Evolutionary conservation across 1,140 invertebrate genomes (phyloP).

Genomic region (Gryon sp.): DNA sequence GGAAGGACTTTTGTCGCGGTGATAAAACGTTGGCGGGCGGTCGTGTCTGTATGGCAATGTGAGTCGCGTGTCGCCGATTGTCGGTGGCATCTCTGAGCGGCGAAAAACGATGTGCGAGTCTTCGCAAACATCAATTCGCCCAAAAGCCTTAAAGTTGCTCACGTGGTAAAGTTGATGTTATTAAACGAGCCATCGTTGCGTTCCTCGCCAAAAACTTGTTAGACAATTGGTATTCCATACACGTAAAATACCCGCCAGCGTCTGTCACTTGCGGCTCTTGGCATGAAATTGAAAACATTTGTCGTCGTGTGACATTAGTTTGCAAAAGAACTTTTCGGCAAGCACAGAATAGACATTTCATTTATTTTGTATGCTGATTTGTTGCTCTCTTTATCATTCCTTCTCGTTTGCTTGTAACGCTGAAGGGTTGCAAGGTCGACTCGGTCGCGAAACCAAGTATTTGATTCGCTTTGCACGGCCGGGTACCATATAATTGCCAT

Average conservation of each 20-base stretch:
- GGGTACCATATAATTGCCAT: constrained; percentile 69
- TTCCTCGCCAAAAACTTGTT: constrained; percentile 60
- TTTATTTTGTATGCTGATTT: not conserved
- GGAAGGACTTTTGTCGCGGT: constrained; percentile 49
- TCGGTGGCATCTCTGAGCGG: constrained; percentile 29
- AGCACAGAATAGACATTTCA: no score
- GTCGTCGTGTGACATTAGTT: no score
- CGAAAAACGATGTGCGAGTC: constrained; percentile 49
- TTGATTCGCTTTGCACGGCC: constrained; percentile 49
- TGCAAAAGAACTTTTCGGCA: no score
- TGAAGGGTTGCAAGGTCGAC: no score
- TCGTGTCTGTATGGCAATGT: constrained; percentile 58
- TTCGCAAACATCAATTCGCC: constrained; percentile 65
- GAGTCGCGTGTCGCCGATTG: constrained; percentile 58
- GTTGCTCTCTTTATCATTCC: no score
- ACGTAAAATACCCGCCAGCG: constrained; percentile 71
- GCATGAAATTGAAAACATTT: constrained; percentile 78
- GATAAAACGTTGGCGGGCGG: constrained; percentile 63
- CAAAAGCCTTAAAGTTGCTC: constrained; percentile 37
- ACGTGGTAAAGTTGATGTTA: constrained; percentile 68
- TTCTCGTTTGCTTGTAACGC: not conserved
- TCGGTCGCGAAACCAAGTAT: no score
- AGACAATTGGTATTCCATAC: constrained; percentile 71
- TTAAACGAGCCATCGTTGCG: constrained; percentile 65
- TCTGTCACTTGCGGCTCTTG: constrained; percentile 65